Percentiles rank a stretch among this genome's conserved stretches.
These are phyloP conservation scores for Drosophila antonietae DNA, from an alignment of 2,888 invertebrate species.

Conservation along the genomic window DNA sequence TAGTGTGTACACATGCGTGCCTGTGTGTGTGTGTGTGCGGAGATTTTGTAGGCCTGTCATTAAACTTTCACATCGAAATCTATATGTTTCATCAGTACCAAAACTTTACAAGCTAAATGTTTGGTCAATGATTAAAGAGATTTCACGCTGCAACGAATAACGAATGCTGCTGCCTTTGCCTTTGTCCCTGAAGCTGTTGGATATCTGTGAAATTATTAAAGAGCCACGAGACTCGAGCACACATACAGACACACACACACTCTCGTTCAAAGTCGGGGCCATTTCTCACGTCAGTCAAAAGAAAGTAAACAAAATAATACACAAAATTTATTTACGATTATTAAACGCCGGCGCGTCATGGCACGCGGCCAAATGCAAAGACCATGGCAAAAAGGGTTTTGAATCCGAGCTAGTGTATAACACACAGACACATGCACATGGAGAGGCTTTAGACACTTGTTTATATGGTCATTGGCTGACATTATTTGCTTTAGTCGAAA, in stretches of 20 bases:
- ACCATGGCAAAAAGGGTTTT: slow-evolving; percentile 57
- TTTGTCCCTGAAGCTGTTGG: slow-evolving; percentile 40
- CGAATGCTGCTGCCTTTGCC: slow-evolving; percentile 19
- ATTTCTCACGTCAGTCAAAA: slow-evolving; percentile 60
- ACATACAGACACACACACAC: background rate
- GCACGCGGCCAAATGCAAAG: slow-evolving; percentile 65
- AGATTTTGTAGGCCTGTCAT: slow-evolving; percentile 63
- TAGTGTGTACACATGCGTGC: background rate
- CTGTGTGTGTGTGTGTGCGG: background rate
- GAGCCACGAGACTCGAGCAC: slow-evolving; percentile 41
- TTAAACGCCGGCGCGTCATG: slow-evolving; percentile 61
- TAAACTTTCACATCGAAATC: slow-evolving; percentile 76
- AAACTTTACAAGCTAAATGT: slow-evolving; percentile 41
- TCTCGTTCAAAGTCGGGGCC: slow-evolving; percentile 1
- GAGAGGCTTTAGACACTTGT: slow-evolving; percentile 24
- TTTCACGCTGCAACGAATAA: slow-evolving; percentile 61
- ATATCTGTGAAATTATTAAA: slow-evolving; percentile 70
- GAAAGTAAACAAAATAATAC: slow-evolving; percentile 72
- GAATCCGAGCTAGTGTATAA: background rate
- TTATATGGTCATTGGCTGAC: slow-evolving; percentile 49
- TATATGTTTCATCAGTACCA: slow-evolving; percentile 69
- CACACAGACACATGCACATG: slow-evolving; percentile 12
- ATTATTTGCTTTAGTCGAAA: slow-evolving; percentile 59
- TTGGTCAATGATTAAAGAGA: slow-evolving; percentile 64
- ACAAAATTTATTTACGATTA: slow-evolving; percentile 64